Conservation (phyloP, 2,797 vertebrate species). For the Pangasius larnaudii region DNA sequence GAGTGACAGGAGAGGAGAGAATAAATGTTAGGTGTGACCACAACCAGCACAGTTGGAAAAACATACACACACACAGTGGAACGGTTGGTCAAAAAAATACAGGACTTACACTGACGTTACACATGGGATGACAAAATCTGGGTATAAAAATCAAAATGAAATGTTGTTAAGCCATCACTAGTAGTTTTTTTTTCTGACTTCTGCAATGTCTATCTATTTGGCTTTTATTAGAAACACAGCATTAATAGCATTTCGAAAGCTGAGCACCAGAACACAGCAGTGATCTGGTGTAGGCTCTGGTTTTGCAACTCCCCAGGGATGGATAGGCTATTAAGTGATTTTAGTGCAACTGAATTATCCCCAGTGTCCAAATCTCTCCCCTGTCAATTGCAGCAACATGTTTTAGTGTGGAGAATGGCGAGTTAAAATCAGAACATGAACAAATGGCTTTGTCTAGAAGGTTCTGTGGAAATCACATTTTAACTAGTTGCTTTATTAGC, state of each 20-base stretch:
- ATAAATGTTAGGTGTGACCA: conserved; percentile 36
- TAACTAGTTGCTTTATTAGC: conserved; percentile 20
- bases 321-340: conserved; percentile 43
- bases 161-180: conserved; percentile 23
- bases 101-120: not conserved
- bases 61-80: conserved; percentile 18
- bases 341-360: conserved; percentile 46
- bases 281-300: conserved; percentile 32
- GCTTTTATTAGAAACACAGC: conserved; percentile 40
- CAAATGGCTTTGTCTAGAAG: conserved; percentile 22
- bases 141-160: conserved; percentile 32
- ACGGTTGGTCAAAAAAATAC: not conserved
- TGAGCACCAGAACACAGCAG: conserved; percentile 19
- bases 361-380: conserved; percentile 26
- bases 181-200: conserved; percentile 23
- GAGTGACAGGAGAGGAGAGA: conserved; percentile 27
- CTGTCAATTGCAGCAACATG: conserved; percentile 33
- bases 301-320: conserved; percentile 54
- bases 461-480: conserved; percentile 20
- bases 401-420: conserved; percentile 16
- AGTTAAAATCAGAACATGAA: conserved; percentile 29
- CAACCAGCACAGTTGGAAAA: conserved; percentile 6
- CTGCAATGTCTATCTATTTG: conserved; percentile 27
- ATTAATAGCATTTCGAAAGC: conserved; percentile 45
- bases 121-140: conserved; percentile 14